Evolutionary conservation across 2,797 vertebrate genomes (phyloP).

Genomic region (Aulostomus chinensis): DNA sequence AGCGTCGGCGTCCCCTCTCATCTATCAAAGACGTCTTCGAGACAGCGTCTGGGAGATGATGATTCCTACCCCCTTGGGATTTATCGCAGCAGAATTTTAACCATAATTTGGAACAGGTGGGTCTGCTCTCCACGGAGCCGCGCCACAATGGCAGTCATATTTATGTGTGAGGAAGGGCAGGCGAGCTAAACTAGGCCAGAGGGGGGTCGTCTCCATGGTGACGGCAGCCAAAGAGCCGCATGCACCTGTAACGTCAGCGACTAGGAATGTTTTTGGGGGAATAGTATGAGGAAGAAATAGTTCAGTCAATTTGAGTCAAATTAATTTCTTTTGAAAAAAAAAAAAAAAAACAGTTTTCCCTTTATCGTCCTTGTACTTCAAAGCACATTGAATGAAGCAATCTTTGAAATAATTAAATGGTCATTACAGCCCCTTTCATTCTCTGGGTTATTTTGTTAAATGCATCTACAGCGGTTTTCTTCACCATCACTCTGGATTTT

Average conservation of each 20-base stretch:
- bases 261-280: neutral
- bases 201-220: slow-evolving; percentile 57
- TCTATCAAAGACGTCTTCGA: neutral
- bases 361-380: no score
- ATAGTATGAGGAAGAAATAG: slow-evolving; percentile 1
- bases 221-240: slow-evolving; percentile 43
- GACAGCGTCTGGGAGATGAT: slow-evolving; percentile 8
- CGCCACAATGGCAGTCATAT: slow-evolving; percentile 26
- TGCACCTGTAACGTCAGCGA: slow-evolving; percentile 29
- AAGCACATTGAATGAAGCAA: no score
- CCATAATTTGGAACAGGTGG: slow-evolving; percentile 23
- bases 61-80: slow-evolving; percentile 4
- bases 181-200: slow-evolving; percentile 57
- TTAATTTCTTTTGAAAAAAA: no score
- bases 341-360: no score
- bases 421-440: no score
- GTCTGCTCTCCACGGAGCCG: slow-evolving; percentile 18
- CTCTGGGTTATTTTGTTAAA: no score
- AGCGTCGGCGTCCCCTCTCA: no score
- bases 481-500: no score
- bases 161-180: slow-evolving; percentile 33
- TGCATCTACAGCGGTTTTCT: no score
- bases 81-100: slow-evolving; percentile 18
- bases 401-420: no score
- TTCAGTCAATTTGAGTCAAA: no score